Evolutionary conservation across 1,140 invertebrate species (phyloP).

Genomic region (Meloidogyne exigua): DNA sequence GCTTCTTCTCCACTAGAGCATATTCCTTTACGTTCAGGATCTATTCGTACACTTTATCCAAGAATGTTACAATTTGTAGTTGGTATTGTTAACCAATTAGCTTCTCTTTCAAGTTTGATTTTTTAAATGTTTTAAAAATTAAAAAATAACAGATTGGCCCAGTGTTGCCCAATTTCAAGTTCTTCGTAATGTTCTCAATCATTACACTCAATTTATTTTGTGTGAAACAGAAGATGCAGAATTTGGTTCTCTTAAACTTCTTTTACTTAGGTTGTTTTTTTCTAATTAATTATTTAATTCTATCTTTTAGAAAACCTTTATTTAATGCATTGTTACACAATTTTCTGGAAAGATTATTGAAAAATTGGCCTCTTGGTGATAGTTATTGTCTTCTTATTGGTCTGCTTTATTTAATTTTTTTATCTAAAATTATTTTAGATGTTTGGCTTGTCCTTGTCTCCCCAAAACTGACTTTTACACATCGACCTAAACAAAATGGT

Average conservation of each 20-base stretch:
- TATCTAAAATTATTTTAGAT: neutral
- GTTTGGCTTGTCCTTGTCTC: slow-evolving; percentile 18
- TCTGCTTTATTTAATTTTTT: neutral
- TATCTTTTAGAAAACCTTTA: slow-evolving; percentile 23
- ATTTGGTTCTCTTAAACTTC: slow-evolving; percentile 29
- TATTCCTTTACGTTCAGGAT: slow-evolving; percentile 23
- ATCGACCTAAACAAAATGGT: neutral
- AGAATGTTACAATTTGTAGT: slow-evolving; percentile 34
- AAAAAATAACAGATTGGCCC: slow-evolving; percentile 20
- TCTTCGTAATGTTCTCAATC: slow-evolving; percentile 23
- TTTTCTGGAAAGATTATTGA: slow-evolving; percentile 30
- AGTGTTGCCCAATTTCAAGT: slow-evolving; percentile 30
- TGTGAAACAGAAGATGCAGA: slow-evolving; percentile 32
- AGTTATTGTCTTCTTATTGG: slow-evolving; percentile 30
- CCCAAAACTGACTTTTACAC: slow-evolving; percentile 1
- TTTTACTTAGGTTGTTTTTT: slow-evolving; percentile 9
- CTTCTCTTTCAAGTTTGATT: slow-evolving; percentile 27
- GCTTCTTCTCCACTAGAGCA: slow-evolving; percentile 28
- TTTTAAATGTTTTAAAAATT: neutral
- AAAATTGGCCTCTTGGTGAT: slow-evolving; percentile 30
- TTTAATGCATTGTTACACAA: slow-evolving; percentile 30
- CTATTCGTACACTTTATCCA: slow-evolving; percentile 33
- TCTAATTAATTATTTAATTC: neutral
- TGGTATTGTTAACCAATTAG: slow-evolving; percentile 24
- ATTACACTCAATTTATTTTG: slow-evolving; percentile 33